phyloP scores from a whole-genome alignment of 2,888 invertebrate genomes.

The Hesperia comma region DNA sequence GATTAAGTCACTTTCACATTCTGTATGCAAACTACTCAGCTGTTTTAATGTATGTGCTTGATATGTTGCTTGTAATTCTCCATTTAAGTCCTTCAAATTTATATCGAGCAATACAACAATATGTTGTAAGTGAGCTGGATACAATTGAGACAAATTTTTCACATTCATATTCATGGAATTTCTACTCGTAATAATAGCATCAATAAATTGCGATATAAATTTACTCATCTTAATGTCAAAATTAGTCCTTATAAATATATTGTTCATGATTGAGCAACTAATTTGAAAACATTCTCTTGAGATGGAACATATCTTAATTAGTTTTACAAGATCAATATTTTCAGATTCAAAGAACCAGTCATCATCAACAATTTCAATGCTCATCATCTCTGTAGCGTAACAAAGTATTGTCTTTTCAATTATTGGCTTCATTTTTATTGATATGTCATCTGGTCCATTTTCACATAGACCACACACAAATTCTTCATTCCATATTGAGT shows the following conservation, averaged over 20 bases:
- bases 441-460: slow-evolving; percentile 53
- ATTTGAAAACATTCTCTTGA: slow-evolving; percentile 70
- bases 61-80: slow-evolving; percentile 48
- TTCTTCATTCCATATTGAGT: slow-evolving; percentile 56
- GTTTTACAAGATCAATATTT: slow-evolving; percentile 46
- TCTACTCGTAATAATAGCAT: not conserved
- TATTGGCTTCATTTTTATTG: slow-evolving; percentile 64
- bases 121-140: slow-evolving; percentile 56
- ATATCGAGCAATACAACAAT: slow-evolving; percentile 63
- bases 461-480: not conserved
- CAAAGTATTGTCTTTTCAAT: slow-evolving; percentile 62
- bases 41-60: slow-evolving; percentile 49
- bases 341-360: slow-evolving; percentile 44
- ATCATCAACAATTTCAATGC: slow-evolving; percentile 45
- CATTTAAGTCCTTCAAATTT: slow-evolving; percentile 52
- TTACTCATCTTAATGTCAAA: slow-evolving; percentile 55
- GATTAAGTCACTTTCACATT: slow-evolving; percentile 61
- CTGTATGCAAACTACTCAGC: slow-evolving; percentile 52
- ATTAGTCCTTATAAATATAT: slow-evolving; percentile 61
- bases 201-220: slow-evolving; percentile 59
- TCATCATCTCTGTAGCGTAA: slow-evolving; percentile 50
- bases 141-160: slow-evolving; percentile 57
- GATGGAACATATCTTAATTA: slow-evolving; percentile 56
- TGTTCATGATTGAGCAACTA: slow-evolving; percentile 61
- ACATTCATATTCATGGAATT: slow-evolving; percentile 42